phyloP scores from a whole-genome alignment of 2,113 vertebrate species.

The Dromiciops gliroides region DNA sequence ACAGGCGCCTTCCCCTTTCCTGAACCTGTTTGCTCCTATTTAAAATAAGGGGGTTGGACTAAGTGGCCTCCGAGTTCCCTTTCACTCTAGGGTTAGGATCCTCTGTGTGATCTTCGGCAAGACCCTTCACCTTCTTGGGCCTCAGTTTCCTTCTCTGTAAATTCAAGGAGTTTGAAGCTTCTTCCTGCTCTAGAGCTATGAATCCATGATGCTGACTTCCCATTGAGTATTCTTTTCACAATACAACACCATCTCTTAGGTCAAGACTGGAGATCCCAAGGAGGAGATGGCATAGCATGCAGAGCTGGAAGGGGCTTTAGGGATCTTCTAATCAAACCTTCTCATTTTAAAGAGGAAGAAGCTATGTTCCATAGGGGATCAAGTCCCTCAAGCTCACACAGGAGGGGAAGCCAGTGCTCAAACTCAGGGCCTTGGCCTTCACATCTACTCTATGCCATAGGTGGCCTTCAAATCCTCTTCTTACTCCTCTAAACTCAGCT shows the following conservation, averaged over 20 bases:
- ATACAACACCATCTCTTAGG: constrained; percentile 33
- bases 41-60: not conserved
- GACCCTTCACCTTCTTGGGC: not conserved
- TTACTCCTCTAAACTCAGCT: not conserved
- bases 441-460: not conserved
- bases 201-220: not conserved
- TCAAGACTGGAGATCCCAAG: not conserved
- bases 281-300: not conserved
- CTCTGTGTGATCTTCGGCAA: not conserved
- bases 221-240: constrained; percentile 25
- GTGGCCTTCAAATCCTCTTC: not conserved
- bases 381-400: not conserved
- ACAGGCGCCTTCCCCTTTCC: not conserved
- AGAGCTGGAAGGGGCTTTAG: not conserved
- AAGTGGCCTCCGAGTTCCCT: not conserved
- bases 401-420: too few relatives aligned
- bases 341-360: not conserved
- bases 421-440: not conserved
- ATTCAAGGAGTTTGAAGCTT: not conserved
- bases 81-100: not conserved
- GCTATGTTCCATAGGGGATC: not conserved
- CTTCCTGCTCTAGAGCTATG: constrained; percentile 18
- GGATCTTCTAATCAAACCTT: not conserved
- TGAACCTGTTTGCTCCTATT: not conserved
- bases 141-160: not conserved